Base-by-base conservation (phyloP, 2,113 vertebrate species). In the Pterocles gutturalis region DNA sequence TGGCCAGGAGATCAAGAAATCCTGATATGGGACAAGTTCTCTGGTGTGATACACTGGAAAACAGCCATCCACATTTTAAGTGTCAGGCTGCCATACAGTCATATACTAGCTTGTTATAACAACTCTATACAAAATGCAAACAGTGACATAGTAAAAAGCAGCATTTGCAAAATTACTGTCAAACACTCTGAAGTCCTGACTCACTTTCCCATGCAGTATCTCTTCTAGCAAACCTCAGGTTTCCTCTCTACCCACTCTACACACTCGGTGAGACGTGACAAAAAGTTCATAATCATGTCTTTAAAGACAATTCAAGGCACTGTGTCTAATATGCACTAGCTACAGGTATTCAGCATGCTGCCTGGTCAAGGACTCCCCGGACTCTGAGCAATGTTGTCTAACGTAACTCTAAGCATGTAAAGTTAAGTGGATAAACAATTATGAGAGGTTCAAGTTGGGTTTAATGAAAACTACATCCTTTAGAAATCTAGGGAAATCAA, bases 391-490 rank as follows among this genome's bases (percentile, higher is more conserved):
- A 79, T 33, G 49, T 57, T 83, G 25, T 64, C 54, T 51, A 92
- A 58, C 31, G 45, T 48, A 83, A 67, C 9, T 86, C 31, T 51
- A 67, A 73, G 60, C 33, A 33, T 58, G 25, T 73, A 58, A 95
- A 94, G 18, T 79, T 76, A 96, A 93, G 29, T 22, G 55, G 43
- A 62, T 62, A 87, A 94, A 93, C 49, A 88, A 84, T 67, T 65
- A 67, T 1, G 6, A 91, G 51, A 70, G 26, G 41, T 70, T 89
- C 49, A 77, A 80, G 57, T 29, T 53, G 24, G 29, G 19, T 70
- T 88, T 87, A 93, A 82, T 83, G 75, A 93, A 94, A 96, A 83
- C 5, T 73, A 36, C 45, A 60, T 31, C 13, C 29, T 65, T 48
- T 43, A 69, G 64, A 73, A 91, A 87, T 66, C 24, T n/a, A 85